phyloP scores from a whole-genome alignment of 2,888 invertebrate genomes.

The Ichneumon xanthorius region DNA sequence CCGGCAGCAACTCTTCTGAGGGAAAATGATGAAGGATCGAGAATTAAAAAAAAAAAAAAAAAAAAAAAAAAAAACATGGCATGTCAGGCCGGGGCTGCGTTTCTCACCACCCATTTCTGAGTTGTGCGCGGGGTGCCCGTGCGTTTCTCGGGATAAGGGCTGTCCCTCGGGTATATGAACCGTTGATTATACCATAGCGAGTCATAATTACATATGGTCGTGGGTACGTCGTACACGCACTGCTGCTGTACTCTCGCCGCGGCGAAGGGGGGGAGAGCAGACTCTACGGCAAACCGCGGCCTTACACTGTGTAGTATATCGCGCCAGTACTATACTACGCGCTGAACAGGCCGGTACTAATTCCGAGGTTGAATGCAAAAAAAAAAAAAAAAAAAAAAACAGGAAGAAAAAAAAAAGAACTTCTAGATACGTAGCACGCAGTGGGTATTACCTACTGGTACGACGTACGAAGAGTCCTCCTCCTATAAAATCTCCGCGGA shows the following conservation, averaged over 20 bases:
- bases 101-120: constrained; percentile 62
- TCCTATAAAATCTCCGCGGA: constrained; percentile 59
- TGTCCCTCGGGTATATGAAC: constrained; percentile 67
- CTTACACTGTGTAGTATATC: constrained; percentile 4
- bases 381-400: constrained; percentile 54
- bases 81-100: constrained; percentile 60
- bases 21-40: constrained; percentile 66
- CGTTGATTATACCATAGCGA: constrained; percentile 69
- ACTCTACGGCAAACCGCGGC: not conserved
- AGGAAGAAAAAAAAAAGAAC: not conserved
- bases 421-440: constrained; percentile 58
- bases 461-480: constrained; percentile 35
- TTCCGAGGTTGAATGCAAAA: constrained; percentile 48
- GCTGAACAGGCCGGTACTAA: constrained; percentile 42
- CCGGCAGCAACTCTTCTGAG: constrained; percentile 50
- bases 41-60: constrained; percentile 28
- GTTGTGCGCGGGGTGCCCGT: constrained; percentile 36
- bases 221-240: constrained; percentile 67
- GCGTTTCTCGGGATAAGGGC: constrained; percentile 65
- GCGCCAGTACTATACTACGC: constrained; percentile 45
- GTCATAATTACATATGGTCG: constrained; percentile 66
- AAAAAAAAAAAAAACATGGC: constrained; percentile 65
- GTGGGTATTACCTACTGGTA: constrained; percentile 34
- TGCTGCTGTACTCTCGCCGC: constrained; percentile 41
- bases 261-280: not conserved